Conservation (phyloP, 2,797 vertebrate genomes). For the Gymnoscopelus microlampas region DNA sequence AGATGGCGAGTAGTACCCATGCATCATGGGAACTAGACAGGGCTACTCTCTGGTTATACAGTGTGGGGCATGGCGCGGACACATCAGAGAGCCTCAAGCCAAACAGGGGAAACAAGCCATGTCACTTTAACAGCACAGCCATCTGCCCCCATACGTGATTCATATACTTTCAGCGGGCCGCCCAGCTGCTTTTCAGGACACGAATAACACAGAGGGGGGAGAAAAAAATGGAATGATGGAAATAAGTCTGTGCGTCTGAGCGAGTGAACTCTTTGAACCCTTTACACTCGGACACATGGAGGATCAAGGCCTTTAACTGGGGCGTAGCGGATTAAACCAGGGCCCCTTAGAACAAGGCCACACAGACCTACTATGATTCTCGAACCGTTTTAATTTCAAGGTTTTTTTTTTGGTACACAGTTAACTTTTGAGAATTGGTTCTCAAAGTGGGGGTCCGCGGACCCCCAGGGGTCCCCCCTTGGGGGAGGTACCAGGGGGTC, state of each 20-base stretch:
- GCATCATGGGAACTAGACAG: conserved; percentile 76
- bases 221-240: too few species aligned
- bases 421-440: too few species aligned
- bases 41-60: conserved; percentile 53
- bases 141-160: conserved; percentile 47
- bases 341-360: too few species aligned
- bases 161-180: conserved; percentile 32
- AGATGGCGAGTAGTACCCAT: conserved; percentile 56
- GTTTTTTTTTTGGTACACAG: too few species aligned
- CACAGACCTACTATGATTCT: too few species aligned
- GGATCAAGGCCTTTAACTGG: not conserved
- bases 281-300: not conserved
- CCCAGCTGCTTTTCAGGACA: conserved; percentile 8
- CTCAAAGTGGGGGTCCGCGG: too few species aligned
- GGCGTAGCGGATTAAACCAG: too few species aligned
- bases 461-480: too few species aligned
- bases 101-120: conserved; percentile 64
- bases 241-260: too few species aligned
- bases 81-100: conserved; percentile 49
- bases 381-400: too few species aligned
- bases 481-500: too few species aligned
- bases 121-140: conserved; percentile 51
- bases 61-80: conserved; percentile 44
- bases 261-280: too few species aligned
- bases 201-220: not conserved